phyloP scores from a whole-genome alignment of 2,888 invertebrate genomes.

The Philaethria dido region DNA sequence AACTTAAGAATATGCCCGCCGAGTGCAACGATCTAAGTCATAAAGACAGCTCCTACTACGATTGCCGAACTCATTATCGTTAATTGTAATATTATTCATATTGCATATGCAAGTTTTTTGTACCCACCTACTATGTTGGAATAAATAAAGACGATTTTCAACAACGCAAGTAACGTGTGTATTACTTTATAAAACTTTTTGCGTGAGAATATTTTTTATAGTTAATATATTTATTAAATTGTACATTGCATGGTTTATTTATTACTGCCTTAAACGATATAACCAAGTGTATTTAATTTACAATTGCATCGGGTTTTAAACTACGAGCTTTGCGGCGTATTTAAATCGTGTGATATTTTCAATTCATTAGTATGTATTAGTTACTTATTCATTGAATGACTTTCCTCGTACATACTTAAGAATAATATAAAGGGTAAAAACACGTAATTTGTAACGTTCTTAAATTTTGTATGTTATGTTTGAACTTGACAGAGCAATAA shows the following conservation, averaged over 20 bases:
- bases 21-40: slow-evolving; percentile 40
- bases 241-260: neutral
- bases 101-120: neutral
- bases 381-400: neutral
- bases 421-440: neutral
- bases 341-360: neutral
- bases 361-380: neutral
- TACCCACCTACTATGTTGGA: neutral
- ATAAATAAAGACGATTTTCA: neutral
- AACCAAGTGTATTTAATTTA: neutral
- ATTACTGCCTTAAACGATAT: neutral
- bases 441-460: slow-evolving; percentile 1
- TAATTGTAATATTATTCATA: slow-evolving; percentile 11
- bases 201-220: slow-evolving; percentile 9
- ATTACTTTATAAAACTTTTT: neutral
- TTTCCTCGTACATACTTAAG: neutral
- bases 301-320: neutral
- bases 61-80: slow-evolving; percentile 17
- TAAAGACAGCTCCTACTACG: slow-evolving; percentile 27
- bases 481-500: slow-evolving; percentile 5
- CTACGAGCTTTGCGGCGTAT: neutral
- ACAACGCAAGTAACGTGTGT: neutral
- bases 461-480: slow-evolving; percentile 3
- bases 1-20: slow-evolving; percentile 35
- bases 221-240: neutral